phyloP scores from a whole-genome alignment of 2,888 invertebrate genomes.

The Cerastoderma edule region DNA sequence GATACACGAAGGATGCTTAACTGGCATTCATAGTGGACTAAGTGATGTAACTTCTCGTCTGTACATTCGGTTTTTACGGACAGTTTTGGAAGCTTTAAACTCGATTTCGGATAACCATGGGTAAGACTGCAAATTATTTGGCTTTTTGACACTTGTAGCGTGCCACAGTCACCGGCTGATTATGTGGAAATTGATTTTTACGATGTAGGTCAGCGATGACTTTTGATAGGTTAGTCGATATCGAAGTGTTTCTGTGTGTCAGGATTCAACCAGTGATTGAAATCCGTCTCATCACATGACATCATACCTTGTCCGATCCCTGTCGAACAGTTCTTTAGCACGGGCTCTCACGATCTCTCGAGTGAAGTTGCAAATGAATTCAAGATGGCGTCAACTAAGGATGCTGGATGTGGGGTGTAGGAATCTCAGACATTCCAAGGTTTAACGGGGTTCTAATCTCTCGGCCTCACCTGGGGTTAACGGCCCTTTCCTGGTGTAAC shows the following conservation, averaged over 20 bases:
- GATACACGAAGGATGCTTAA: conserved; percentile 12
- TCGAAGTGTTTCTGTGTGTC: background rate
- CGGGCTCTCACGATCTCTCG: too few species aligned
- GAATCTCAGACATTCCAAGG: conserved; percentile 45
- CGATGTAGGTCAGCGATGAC: conserved; percentile 11
- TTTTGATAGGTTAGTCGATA: background rate
- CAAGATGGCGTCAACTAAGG: conserved; percentile 54
- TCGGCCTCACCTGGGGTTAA: conserved; percentile 22
- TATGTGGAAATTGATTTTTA: conserved; percentile 15
- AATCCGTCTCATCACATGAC: too few species aligned
- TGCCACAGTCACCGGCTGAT: conserved; percentile 16
- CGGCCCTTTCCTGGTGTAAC: conserved; percentile 6
- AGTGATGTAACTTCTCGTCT: background rate
- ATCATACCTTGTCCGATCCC: too few species aligned
- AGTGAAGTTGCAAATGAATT: conserved; percentile 44
- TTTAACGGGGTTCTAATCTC: conserved; percentile 1
- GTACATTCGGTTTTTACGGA: background rate
- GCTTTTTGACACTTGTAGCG: conserved; percentile 15
- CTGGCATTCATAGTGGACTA: background rate
- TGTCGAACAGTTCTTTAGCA: too few species aligned
- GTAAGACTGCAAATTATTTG: conserved; percentile 13
- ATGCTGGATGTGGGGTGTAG: conserved; percentile 38
- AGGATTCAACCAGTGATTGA: background rate
- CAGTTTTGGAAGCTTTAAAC: conserved; percentile 2
- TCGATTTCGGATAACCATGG: conserved; percentile 13